Conservation (phyloP, 2,797 vertebrate species). For the Malurus splendens region DNA sequence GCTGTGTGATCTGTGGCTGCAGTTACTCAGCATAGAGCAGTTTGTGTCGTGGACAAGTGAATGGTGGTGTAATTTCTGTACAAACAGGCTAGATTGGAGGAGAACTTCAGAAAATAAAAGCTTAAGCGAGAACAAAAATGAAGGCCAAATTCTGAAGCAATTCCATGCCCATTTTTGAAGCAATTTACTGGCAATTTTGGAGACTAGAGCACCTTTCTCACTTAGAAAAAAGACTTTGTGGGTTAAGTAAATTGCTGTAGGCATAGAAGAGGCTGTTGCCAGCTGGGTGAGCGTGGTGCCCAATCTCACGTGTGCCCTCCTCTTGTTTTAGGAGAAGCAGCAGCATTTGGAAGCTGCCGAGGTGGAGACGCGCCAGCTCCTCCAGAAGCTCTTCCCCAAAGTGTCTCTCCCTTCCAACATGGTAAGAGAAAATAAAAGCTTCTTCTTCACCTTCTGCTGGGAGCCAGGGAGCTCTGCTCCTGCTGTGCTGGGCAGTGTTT, state of each 20-base stretch:
- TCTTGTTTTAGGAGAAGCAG: slow-evolving; percentile 83
- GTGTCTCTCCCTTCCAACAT: slow-evolving; percentile 81
- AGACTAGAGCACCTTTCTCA: background rate
- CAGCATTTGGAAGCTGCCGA: slow-evolving; percentile 75
- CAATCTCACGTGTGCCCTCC: background rate
- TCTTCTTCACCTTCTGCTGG: background rate
- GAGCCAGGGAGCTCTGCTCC: background rate
- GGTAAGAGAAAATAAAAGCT: slow-evolving; percentile 63
- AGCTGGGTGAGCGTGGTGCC: accelerated
- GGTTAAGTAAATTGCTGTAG: background rate
- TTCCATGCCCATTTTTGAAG: background rate
- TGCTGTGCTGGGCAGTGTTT: background rate
- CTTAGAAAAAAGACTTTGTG: background rate
- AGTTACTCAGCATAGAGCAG: background rate
- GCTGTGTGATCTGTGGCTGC: background rate
- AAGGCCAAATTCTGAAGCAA: background rate
- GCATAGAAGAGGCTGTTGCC: background rate
- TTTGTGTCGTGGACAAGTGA: background rate
- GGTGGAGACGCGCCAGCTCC: slow-evolving; percentile 80
- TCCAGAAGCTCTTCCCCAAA: slow-evolving; percentile 88
- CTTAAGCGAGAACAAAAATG: background rate
- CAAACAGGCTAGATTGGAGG: background rate
- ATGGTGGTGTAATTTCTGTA: background rate
- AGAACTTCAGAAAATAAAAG: background rate
- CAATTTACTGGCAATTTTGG: background rate